Conservation (phyloP, 2,113 vertebrate species). For the Chamaea fasciata region DNA sequence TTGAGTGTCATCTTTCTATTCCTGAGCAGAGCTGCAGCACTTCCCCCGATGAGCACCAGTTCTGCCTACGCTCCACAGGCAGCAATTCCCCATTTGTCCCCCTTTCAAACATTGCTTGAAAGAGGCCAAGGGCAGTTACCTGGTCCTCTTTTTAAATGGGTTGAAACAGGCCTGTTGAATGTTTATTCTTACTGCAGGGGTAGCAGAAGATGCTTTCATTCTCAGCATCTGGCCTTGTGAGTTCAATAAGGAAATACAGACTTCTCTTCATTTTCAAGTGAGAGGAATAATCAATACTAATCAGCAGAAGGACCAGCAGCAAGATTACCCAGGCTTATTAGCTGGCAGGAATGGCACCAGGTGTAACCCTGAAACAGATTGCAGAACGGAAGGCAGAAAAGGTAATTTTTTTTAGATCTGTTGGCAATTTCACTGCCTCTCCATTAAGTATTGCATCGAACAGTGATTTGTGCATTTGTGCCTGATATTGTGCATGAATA, state of each 20-base stretch:
- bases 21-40: neutral
- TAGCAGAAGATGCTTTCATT: neutral
- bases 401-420: neutral
- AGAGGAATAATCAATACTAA: constrained; percentile 17
- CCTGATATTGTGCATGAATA: neutral
- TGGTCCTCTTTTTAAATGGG: neutral
- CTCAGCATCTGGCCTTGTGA: neutral
- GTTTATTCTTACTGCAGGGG: neutral
- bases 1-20: neutral
- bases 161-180: neutral
- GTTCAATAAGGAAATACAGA: neutral
- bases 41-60: neutral
- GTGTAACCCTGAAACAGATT: neutral
- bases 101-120: neutral
- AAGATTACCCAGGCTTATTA: neutral
- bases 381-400: neutral
- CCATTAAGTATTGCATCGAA: neutral
- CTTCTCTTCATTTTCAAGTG: neutral
- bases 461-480: neutral
- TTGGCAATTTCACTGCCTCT: neutral
- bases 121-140: neutral
- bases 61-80: neutral
- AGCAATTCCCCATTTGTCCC: neutral
- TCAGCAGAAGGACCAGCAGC: neutral
- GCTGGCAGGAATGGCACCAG: neutral